These are phyloP conservation scores for Ceratothoa steindachneri DNA, from an alignment of 2,888 invertebrate genomes.

Conservation along the genomic window DNA sequence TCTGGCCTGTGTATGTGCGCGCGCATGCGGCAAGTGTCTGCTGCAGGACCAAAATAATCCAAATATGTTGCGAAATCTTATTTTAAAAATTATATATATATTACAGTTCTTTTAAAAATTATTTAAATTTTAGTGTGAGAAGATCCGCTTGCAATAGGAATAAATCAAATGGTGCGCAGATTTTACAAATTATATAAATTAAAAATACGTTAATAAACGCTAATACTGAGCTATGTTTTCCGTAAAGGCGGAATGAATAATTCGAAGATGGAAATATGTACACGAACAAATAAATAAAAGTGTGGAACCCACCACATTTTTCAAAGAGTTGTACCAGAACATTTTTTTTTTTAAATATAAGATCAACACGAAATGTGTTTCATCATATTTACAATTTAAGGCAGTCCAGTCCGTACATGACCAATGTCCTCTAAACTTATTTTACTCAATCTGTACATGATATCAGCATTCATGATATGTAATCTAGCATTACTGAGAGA, in stretches of 20 bases:
- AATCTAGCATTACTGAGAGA: background rate
- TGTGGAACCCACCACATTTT: background rate
- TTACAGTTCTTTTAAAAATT: background rate
- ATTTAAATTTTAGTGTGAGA: background rate
- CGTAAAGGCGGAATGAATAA: background rate
- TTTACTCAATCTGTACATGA: constrained; percentile 9
- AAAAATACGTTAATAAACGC: background rate
- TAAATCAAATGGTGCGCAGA: background rate
- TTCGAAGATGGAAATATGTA: background rate
- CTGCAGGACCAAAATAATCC: background rate
- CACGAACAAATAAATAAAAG: background rate
- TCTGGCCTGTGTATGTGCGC: too few species aligned
- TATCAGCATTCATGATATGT: constrained; percentile 9
- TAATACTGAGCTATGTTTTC: background rate
- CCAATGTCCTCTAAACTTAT: background rate
- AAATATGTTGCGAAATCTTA: background rate
- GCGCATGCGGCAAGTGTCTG: too few species aligned
- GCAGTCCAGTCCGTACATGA: constrained; percentile 11
- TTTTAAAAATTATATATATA: background rate
- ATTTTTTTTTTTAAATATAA: background rate
- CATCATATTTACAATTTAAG: constrained; percentile 8
- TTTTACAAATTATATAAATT: background rate
- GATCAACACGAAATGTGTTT: constrained; percentile 2
- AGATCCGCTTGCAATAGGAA: background rate
- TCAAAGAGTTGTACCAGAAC: background rate